Evolutionary conservation across 2,797 vertebrate species (phyloP), one percentile per base, ranked within the genome.

Genomic region (Emys orbicularis): DNA sequence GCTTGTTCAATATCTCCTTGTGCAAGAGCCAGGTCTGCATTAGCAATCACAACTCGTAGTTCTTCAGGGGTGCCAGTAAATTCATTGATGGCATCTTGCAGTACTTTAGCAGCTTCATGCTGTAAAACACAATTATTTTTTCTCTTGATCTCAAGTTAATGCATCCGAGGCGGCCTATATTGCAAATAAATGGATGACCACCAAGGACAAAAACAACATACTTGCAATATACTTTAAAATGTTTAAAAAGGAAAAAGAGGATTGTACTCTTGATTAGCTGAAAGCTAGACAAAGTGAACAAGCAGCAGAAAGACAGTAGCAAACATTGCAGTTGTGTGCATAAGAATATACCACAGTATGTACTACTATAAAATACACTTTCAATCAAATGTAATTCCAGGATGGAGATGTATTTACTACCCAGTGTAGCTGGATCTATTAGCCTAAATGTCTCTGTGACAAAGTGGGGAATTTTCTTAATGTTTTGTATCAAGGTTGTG

Each of bases 21-120:
- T 86, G 98, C 96, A 98, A 99, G 97, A 41, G 99, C 99, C 79
- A 99, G 97, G 96, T 99, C 99, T 4, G 99, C 99, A 15, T 99
- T 99, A 83, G 99, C 99, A 92, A 99, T 99, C 76, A 99, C 98
- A 86, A 99, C 98, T 85, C 99, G 99, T 1, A 99, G 91, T 82
- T 99, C 99, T 97, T 99, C 99, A 0, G 99, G 96, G 4, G 99
- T 99, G 91, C 99, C 99, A 2, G 99, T 99, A 97, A 99, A 99
- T 98, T 99, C 99, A 84, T 99, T 99, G 97, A 99, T 99, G 90
- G 99, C 99, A 0, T 99, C 99, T 97, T 99, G 99, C 98, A 99
- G 99, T 94, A 99, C 98, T 98, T 99, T 99, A 96, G 99, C 98
- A 82, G 99, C 99, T 97, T 99, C 99, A 15, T 99, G 99, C 99